Evolutionary conservation across 2,888 invertebrate genomes (phyloP).

Genomic region (Laspeyria flexula): DNA sequence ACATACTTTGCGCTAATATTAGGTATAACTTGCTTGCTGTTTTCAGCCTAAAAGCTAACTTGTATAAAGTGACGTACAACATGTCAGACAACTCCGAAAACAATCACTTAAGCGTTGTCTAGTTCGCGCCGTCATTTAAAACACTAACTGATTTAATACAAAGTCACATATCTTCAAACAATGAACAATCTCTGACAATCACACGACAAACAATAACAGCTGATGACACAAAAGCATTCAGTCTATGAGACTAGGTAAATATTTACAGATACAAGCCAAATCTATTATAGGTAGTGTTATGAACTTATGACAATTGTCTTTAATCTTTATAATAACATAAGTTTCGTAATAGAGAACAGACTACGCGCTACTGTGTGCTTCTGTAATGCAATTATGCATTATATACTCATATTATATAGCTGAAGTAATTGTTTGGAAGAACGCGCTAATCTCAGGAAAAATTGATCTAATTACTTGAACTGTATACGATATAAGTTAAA

Average conservation of each 20-base stretch:
- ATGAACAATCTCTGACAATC: constrained; percentile 37
- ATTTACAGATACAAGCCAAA: constrained; percentile 15
- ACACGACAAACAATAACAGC: constrained; percentile 30
- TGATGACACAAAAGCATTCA: constrained; percentile 15
- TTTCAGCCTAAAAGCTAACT: constrained; percentile 46
- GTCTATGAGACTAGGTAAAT: constrained; percentile 14
- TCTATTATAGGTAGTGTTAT: not conserved
- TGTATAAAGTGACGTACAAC: constrained; percentile 52
- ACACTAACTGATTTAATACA: constrained; percentile 11
- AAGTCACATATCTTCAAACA: constrained; percentile 17
- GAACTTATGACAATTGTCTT: too few species aligned
- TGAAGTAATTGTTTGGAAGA: too few species aligned
- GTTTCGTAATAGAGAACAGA: too few species aligned
- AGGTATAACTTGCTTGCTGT: constrained; percentile 22
- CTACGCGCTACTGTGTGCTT: too few species aligned
- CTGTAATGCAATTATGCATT: too few species aligned
- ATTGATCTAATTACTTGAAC: too few species aligned
- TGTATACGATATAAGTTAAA: too few species aligned
- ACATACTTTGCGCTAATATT: constrained; percentile 42
- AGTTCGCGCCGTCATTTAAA: constrained; percentile 21
- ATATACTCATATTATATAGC: too few species aligned
- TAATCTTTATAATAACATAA: too few species aligned
- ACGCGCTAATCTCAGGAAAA: too few species aligned
- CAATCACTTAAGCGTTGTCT: constrained; percentile 18
- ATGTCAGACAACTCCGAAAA: constrained; percentile 38